Evolutionary conservation across 2,797 vertebrate species (phyloP).

Genomic region (Lepus oiostolus): DNA sequence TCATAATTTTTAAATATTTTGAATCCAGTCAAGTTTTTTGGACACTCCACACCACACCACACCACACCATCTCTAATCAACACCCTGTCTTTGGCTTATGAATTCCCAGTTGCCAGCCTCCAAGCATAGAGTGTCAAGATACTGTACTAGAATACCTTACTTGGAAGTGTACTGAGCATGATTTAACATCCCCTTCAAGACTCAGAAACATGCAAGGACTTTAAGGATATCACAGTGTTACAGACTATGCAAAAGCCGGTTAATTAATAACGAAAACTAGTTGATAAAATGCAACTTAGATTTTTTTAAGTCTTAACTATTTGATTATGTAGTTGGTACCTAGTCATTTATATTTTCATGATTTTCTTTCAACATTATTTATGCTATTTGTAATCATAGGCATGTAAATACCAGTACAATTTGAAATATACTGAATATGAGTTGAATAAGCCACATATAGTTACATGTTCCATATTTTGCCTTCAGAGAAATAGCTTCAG

Average conservation of each 20-base stretch:
- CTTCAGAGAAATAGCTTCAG: constrained; percentile 8
- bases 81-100: not conserved
- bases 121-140: not conserved
- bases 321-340: not conserved
- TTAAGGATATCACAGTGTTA: not conserved
- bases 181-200: not conserved
- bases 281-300: not conserved
- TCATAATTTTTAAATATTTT: not conserved
- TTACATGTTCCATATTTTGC: constrained; percentile 33
- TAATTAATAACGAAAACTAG: constrained; percentile 4
- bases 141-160: not conserved
- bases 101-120: not conserved
- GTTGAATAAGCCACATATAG: not conserved
- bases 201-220: constrained; percentile 2
- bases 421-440: not conserved
- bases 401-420: not conserved
- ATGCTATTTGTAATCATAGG: not conserved
- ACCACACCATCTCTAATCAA: not conserved
- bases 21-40: not conserved
- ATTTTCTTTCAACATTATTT: not conserved
- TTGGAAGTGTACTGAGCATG: not conserved
- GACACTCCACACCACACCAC: not conserved
- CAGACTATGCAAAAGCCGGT: not conserved
- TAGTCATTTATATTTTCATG: not conserved
- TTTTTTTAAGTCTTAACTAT: not conserved